phyloP scores from a whole-genome alignment of 2,797 vertebrate genomes.

The Sebastes iracundus region DNA sequence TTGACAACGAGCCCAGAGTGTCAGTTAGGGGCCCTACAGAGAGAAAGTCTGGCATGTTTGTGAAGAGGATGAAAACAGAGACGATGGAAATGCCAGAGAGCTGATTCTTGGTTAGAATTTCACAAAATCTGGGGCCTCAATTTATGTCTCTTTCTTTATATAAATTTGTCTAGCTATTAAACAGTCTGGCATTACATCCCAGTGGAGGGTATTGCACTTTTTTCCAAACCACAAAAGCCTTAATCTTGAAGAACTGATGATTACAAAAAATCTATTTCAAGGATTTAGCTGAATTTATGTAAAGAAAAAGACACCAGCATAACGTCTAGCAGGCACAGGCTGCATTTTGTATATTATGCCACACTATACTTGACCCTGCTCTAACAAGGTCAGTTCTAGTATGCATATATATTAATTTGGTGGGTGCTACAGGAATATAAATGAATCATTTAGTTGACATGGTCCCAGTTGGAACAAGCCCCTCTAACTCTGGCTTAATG shows the following conservation, averaged over 20 bases:
- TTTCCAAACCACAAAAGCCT: constrained; percentile 29
- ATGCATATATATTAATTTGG: constrained; percentile 49
- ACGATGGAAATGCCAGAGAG: constrained; percentile 40
- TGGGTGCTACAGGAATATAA: constrained; percentile 33
- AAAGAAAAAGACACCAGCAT: background rate
- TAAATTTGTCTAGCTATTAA: constrained; percentile 37
- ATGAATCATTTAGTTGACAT: constrained; percentile 52
- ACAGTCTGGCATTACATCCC: constrained; percentile 21
- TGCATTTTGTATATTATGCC: constrained; percentile 20
- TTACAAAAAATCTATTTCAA: constrained; percentile 23
- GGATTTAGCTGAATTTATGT: constrained; percentile 9
- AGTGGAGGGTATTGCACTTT: background rate
- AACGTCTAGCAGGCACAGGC: background rate
- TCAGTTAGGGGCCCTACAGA: constrained; percentile 51
- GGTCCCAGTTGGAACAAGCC: constrained; percentile 29
- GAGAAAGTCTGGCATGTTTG: constrained; percentile 54
- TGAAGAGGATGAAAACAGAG: constrained; percentile 49
- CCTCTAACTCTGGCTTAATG: constrained; percentile 7
- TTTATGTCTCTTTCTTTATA: constrained; percentile 29
- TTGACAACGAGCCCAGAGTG: constrained; percentile 69
- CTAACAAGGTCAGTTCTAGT: constrained; percentile 25
- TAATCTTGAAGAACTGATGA: constrained; percentile 30
- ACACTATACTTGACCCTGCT: constrained; percentile 25
- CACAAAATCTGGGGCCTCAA: constrained; percentile 22
- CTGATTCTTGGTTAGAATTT: constrained; percentile 36